A percentile compares a stretch with the other conserved stretches of the same genome.
phyloP scores from a whole-genome alignment of 2,113 vertebrate genomes.

The Artemisiospiza belli region DNA sequence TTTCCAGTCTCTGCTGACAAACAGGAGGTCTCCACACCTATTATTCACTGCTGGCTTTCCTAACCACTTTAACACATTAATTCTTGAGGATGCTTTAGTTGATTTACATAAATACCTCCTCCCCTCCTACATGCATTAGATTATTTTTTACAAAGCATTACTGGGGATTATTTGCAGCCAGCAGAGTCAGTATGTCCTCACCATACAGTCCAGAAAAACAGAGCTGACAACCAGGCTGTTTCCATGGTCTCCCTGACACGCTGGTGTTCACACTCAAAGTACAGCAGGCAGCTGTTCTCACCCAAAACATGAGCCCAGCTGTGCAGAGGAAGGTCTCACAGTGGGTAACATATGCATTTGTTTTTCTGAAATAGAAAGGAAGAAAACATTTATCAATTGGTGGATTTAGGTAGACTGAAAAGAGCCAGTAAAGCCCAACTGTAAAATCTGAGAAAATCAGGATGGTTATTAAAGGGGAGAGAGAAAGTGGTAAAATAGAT shows the following conservation, averaged over 20 bases:
- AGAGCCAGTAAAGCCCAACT: background rate
- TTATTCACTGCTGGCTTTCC: background rate
- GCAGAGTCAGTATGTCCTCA: background rate
- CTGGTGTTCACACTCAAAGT: background rate
- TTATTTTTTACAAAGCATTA: background rate
- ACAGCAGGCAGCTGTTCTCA: background rate
- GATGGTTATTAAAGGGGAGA: background rate
- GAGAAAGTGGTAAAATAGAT: background rate
- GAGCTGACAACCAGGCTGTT: background rate
- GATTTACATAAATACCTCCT: conserved; percentile 1
- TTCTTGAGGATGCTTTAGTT: background rate
- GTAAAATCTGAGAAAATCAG: background rate
- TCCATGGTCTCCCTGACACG: background rate
- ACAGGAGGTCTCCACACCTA: background rate
- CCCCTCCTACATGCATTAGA: background rate
- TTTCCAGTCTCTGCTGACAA: background rate
- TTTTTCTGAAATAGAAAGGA: background rate
- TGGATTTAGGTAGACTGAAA: background rate
- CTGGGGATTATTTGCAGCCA: background rate
- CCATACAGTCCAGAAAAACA: background rate
- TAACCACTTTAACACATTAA: background rate
- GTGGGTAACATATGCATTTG: background rate
- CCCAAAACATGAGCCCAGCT: background rate
- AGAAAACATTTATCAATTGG: background rate
- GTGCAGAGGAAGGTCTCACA: background rate